These are phyloP conservation scores for Mythimna ferrago DNA, from an alignment of 2,888 invertebrate genomes.

Conservation along the genomic window DNA sequence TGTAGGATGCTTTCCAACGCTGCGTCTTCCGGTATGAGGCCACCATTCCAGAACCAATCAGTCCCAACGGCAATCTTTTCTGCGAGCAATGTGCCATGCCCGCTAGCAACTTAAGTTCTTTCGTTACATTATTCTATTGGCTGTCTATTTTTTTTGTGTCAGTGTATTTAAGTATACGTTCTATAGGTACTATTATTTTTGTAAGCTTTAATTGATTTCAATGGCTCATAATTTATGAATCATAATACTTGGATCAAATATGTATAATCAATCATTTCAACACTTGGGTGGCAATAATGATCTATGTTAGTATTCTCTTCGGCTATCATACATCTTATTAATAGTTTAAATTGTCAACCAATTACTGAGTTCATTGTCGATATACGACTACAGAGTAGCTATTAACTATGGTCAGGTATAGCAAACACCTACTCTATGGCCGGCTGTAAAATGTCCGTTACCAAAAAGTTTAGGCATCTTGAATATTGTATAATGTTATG, in stretches of 20 bases:
- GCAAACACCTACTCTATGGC: neutral
- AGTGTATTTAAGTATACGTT: neutral
- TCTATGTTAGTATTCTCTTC: slow-evolving; percentile 16
- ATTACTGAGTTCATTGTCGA: neutral
- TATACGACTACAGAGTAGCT: neutral
- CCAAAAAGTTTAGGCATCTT: slow-evolving; percentile 5
- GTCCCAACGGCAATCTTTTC: too few species aligned
- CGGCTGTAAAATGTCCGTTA: neutral
- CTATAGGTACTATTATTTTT: neutral
- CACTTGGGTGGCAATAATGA: slow-evolving; percentile 37
- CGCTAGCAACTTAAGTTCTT: too few species aligned
- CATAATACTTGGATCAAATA: neutral
- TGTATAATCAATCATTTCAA: slow-evolving; percentile 35
- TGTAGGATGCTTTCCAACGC: too few species aligned
- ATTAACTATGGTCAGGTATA: slow-evolving; percentile 37
- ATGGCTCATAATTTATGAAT: slow-evolving; percentile 5
- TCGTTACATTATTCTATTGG: neutral
- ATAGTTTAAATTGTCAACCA: slow-evolving; percentile 33
- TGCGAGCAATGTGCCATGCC: too few species aligned
- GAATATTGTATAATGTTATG: neutral
- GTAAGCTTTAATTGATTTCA: slow-evolving; percentile 26
- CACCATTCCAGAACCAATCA: too few species aligned
- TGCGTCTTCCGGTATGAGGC: too few species aligned
- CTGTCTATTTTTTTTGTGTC: neutral
- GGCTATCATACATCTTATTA: slow-evolving; percentile 7